These are phyloP conservation scores for Polydrusus cervinus DNA, from an alignment of 2,888 invertebrate genomes.

Conservation along the genomic window DNA sequence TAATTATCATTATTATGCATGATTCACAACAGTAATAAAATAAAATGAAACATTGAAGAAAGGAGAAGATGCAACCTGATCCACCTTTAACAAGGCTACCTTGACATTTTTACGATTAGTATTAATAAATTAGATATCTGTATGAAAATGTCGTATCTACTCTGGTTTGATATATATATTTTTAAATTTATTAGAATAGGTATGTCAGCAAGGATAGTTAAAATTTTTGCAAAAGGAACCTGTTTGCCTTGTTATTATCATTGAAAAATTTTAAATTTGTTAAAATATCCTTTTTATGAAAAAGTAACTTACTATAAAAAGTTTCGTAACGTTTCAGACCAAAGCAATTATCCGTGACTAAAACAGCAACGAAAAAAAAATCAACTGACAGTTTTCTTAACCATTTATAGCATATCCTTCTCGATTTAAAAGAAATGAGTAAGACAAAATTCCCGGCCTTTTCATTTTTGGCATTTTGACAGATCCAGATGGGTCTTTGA, in stretches of 20 bases:
- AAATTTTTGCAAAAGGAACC: background rate
- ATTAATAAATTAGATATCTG: slow-evolving; percentile 19
- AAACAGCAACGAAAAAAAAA: no score
- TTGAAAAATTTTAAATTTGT: slow-evolving; percentile 2
- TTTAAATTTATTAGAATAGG: slow-evolving; percentile 10
- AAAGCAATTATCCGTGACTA: no score
- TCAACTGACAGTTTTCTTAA: no score
- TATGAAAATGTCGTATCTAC: slow-evolving; percentile 7
- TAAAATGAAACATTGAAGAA: background rate
- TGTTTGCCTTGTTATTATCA: background rate
- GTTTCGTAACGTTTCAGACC: no score
- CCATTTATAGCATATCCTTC: no score
- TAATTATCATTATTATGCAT: no score
- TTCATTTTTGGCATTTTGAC: no score
- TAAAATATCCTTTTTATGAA: no score
- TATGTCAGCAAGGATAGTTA: slow-evolving; percentile 3
- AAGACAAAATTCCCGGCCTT: no score
- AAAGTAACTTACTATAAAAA: no score
- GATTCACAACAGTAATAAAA: background rate
- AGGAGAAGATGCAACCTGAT: slow-evolving; percentile 14
- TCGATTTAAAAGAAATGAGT: no score
- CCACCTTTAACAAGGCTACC: slow-evolving; percentile 5
- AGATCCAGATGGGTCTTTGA: no score
- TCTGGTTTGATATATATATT: slow-evolving; percentile 9
- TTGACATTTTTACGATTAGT: slow-evolving; percentile 16